A percentile compares a stretch with the other conserved stretches of the same genome.
phyloP scores from a whole-genome alignment of 2,113 vertebrate species.

The Noturus placidus region DNA sequence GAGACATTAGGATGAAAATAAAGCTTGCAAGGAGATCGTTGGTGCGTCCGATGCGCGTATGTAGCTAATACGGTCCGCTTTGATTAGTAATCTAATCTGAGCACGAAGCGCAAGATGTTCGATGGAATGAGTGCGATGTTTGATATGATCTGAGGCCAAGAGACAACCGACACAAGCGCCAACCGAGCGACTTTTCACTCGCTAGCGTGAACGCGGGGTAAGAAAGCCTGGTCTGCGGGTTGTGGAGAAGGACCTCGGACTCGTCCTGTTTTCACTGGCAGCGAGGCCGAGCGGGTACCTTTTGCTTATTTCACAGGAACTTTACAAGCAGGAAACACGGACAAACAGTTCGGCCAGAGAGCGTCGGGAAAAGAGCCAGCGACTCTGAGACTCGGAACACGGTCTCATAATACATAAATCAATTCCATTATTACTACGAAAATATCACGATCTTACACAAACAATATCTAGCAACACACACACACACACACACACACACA shows the following conservation, averaged over 20 bases:
- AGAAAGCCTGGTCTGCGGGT: conserved; percentile 6
- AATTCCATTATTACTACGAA: conserved; percentile 8
- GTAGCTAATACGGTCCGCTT: not conserved
- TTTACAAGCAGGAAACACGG: conserved; percentile 76
- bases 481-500: conserved; percentile 12
- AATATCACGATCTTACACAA: not conserved
- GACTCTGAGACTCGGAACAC: conserved; percentile 22
- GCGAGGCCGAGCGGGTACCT: conserved; percentile 62
- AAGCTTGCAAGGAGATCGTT: not conserved
- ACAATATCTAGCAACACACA: conserved; percentile 11
- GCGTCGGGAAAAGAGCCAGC: conserved; percentile 39
- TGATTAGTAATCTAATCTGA: not conserved
- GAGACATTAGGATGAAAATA: not conserved
- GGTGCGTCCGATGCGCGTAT: not conserved
- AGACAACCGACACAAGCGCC: not conserved
- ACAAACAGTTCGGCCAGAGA: conserved; percentile 68
- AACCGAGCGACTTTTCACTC: not conserved
- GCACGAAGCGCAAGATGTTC: not conserved
- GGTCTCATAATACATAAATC: conserved; percentile 23
- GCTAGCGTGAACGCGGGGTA: not conserved
- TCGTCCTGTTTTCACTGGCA: conserved; percentile 79
- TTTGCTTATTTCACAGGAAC: conserved; percentile 66
- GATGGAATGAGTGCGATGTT: too few relatives aligned
- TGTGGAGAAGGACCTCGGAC: conserved; percentile 62
- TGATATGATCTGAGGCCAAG: too few relatives aligned